These are phyloP conservation scores for Engystomops pustulosus DNA, from an alignment of 2,113 vertebrate species.

Conservation along the genomic window DNA sequence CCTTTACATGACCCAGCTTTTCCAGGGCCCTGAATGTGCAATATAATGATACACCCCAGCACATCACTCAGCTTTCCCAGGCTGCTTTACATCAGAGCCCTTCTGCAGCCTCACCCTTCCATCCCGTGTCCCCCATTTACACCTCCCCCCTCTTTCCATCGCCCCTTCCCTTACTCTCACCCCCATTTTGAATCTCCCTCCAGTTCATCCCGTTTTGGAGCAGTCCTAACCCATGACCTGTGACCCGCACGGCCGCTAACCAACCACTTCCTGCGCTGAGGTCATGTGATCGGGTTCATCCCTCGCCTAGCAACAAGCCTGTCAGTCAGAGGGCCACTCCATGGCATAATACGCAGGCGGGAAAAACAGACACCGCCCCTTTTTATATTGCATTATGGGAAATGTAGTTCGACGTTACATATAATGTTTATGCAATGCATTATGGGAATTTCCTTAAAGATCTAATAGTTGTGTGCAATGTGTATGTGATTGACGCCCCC, in stretches of 20 bases:
- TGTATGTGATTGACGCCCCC: too few species aligned
- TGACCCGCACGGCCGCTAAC: neutral
- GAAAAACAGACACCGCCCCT: neutral
- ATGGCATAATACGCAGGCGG: too few species aligned
- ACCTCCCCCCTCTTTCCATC: neutral
- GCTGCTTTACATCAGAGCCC: neutral
- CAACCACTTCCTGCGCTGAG: conserved; percentile 19
- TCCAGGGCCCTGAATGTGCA: neutral
- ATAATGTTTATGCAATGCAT: neutral
- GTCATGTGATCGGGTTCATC: neutral
- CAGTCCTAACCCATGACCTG: conserved; percentile 11
- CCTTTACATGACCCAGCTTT: neutral
- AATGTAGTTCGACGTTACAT: neutral
- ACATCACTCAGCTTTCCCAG: neutral
- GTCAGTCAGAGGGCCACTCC: neutral
- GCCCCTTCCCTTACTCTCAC: conserved; percentile 9
- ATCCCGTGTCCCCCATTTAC: neutral
- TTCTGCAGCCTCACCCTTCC: neutral
- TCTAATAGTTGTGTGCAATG: neutral
- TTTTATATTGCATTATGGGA: neutral
- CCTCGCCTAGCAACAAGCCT: neutral
- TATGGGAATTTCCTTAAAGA: neutral
- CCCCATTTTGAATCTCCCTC: conserved; percentile 52
- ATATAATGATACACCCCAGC: neutral
- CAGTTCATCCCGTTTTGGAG: neutral